Conservation (phyloP, 2,113 vertebrate genomes). For the Phrynosoma blainvillii region DNA sequence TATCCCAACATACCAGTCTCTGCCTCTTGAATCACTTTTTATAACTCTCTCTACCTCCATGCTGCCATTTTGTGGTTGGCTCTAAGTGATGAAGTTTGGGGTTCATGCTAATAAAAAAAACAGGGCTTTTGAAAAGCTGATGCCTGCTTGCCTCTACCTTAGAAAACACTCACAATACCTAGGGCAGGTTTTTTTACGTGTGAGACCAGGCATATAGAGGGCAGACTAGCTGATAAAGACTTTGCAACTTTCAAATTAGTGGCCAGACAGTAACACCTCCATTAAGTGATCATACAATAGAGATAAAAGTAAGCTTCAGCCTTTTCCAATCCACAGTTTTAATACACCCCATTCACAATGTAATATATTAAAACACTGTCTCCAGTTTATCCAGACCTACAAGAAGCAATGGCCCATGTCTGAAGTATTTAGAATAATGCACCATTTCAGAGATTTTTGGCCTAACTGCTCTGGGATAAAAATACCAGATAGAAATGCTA, state of each 20-base stretch:
- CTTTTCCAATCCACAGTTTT: background rate
- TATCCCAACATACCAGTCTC: background rate
- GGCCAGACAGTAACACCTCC: background rate
- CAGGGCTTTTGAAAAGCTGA: background rate
- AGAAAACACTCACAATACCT: background rate
- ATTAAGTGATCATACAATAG: background rate
- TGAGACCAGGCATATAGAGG: background rate
- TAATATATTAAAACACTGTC: background rate
- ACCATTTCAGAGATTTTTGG: background rate
- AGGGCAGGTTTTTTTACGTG: background rate
- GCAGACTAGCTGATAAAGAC: background rate
- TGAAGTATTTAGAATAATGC: background rate
- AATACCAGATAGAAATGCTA: background rate
- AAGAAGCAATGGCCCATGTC: background rate
- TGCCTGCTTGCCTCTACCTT: background rate
- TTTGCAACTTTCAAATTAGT: background rate
- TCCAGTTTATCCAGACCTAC: constrained; percentile 6
- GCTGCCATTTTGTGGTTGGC: background rate
- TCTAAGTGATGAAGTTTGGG: background rate
- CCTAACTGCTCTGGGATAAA: background rate
- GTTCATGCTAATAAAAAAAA: background rate
- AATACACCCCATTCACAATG: background rate
- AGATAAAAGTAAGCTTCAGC: background rate
- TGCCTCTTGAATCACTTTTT: background rate
- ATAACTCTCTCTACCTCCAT: background rate